Evolutionary conservation across 1,140 invertebrate species (phyloP).

Genomic region (Drosophila tani): DNA sequence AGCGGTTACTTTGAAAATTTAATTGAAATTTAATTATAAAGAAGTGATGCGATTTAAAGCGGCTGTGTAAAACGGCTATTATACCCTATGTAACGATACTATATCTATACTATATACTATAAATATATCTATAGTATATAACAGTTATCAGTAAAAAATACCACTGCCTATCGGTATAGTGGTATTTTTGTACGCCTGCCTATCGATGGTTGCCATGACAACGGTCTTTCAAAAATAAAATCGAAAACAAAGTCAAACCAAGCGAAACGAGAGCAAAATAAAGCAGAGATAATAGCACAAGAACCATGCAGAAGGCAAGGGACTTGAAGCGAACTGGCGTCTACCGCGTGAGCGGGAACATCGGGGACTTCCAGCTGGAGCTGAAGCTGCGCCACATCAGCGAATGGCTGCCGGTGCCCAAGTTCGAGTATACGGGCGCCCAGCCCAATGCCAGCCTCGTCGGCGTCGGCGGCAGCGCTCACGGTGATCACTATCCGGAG

Average conservation of each 20-base stretch:
- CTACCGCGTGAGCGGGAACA: slow-evolving; percentile 85
- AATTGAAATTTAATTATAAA: too few relatives aligned
- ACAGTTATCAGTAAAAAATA: too few relatives aligned
- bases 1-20: too few relatives aligned
- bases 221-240: slow-evolving; percentile 37
- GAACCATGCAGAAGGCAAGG: slow-evolving; percentile 70
- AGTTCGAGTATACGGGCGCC: slow-evolving; percentile 59
- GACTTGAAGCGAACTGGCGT: slow-evolving; percentile 83
- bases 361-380: slow-evolving; percentile 85
- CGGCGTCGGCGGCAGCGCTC: too few relatives aligned
- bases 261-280: slow-evolving; percentile 1
- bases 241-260: slow-evolving; percentile 14
- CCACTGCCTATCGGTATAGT: too few relatives aligned
- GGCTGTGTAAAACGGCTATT: too few relatives aligned
- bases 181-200: slow-evolving; percentile 1
- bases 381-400: slow-evolving; percentile 67
- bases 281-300: not conserved
- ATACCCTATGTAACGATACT: too few relatives aligned
- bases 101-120: too few relatives aligned
- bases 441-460: not conserved
- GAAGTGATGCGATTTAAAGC: too few relatives aligned
- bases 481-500: slow-evolving; percentile 1
- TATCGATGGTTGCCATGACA: slow-evolving; percentile 51
- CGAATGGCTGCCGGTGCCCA: slow-evolving; percentile 75
- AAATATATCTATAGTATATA: too few relatives aligned